Evolutionary conservation across 2,888 invertebrate genomes (phyloP), one percentile per base, ranked within the genome.

Genomic region (Harpalus rubripes): DNA sequence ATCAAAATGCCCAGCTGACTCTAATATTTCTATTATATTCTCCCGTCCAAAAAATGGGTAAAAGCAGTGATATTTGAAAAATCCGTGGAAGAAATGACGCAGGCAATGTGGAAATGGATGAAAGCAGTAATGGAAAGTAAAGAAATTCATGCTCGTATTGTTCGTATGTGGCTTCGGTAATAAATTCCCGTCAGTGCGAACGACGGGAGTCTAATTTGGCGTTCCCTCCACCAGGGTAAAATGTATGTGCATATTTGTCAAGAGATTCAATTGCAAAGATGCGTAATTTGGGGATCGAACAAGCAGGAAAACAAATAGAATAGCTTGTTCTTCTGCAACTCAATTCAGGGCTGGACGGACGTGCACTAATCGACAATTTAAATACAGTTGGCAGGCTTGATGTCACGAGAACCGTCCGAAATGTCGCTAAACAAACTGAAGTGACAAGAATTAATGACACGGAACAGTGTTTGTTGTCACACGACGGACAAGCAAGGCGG

Each of bases 361-460:
- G 76, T 44, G 61, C 83, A 83, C 83, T 83, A 83, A 83, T 83
- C 83, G 83, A 74, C 83, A 83, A 83, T 83, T 83, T 83, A 83
- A 83, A 83, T 83, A 83, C 83, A 83, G 83, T 83, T 76, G 83
- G 83, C 83, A 83, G 83, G 82, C 83, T 76, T 83, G 83, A 63
- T 83, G 76, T 83, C 83, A 83, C 83, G 39, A 39, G 16, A 83
- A 76, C 83, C 58, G 83, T 83, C 83, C 83, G 76, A 83, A 83
- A 76, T 83, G 83, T 83, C 83, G 72, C 83, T 83, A 83, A 83
- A 83, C 83, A 83, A 83, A 83, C 83, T 83, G 44, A 74, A 83
- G 76, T 83, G 83, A 83, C 83, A 83, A 74, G 83, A 83, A 83
- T 83, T 83, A 83, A 83, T 83, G 83, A 76, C 83, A 15, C 44